Evolutionary conservation across 1,140 invertebrate species (phyloP).

Genomic region (Araneus ventricosus): DNA sequence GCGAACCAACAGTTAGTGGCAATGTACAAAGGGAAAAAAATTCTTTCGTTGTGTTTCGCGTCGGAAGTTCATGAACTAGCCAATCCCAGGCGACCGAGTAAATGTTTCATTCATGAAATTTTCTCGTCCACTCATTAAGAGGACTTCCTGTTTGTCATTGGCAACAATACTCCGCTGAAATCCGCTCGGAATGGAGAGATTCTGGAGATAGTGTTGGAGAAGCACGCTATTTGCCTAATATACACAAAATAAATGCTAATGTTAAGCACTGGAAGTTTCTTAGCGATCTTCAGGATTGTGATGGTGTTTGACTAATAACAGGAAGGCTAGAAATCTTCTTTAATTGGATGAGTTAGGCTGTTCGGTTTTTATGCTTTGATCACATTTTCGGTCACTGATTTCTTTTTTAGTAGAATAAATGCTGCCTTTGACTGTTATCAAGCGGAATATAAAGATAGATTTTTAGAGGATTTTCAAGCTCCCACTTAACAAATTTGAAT

Average conservation of each 20-base stretch:
- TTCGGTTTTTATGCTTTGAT: neutral
- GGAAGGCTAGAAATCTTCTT: neutral
- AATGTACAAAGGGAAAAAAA: neutral
- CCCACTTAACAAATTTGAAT: no score
- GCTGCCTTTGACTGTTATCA: no score
- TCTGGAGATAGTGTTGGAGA: neutral
- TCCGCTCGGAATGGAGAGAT: neutral
- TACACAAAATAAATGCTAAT: neutral
- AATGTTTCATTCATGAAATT: constrained; percentile 54
- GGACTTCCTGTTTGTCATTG: constrained; percentile 10
- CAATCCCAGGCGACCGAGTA: constrained; percentile 10
- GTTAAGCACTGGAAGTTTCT: neutral
- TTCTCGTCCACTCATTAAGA: constrained; percentile 18
- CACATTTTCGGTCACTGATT: no score
- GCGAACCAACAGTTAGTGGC: neutral
- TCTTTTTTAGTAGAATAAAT: no score
- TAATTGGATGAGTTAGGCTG: neutral
- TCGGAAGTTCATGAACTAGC: constrained; percentile 1
- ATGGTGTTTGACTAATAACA: neutral
- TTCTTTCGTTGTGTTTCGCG: neutral
- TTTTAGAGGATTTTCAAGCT: no score
- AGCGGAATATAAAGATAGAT: no score
- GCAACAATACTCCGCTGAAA: constrained; percentile 4
- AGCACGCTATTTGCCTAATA: constrained; percentile 9
- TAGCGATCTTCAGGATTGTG: neutral